Evolutionary conservation across 2,797 vertebrate genomes (phyloP).

Genomic region (Taenioides sp.): DNA sequence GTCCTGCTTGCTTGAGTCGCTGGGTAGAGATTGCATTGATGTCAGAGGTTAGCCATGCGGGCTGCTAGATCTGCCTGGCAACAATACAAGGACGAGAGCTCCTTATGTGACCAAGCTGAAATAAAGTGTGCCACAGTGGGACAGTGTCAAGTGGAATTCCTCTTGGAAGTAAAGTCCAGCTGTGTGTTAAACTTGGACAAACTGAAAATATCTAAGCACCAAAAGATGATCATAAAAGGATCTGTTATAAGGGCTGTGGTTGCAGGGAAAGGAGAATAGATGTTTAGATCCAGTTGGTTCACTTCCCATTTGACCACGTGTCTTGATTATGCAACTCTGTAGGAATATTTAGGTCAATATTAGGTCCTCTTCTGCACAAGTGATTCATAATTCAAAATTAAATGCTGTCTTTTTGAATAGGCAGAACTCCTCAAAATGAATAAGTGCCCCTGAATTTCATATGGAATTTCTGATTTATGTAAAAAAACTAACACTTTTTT

Average conservation of each 20-base stretch:
- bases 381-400: no score
- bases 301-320: neutral
- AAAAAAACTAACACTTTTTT: no score
- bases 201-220: slow-evolving; percentile 18
- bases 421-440: neutral
- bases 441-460: no score
- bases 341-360: neutral
- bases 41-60: slow-evolving; percentile 77
- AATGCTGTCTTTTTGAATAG: no score
- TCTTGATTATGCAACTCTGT: neutral
- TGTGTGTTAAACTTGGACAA: slow-evolving; percentile 25
- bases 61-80: slow-evolving; percentile 72
- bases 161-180: slow-evolving; percentile 46
- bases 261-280: neutral
- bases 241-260: neutral
- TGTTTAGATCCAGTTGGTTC: neutral
- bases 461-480: no score
- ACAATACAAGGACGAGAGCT: slow-evolving; percentile 60
- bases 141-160: slow-evolving; percentile 48
- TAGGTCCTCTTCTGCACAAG: no score
- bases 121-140: slow-evolving; percentile 36
- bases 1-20: slow-evolving; percentile 45
- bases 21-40: slow-evolving; percentile 69
- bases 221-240: slow-evolving; percentile 9
- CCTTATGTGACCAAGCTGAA: slow-evolving; percentile 19